Conservation (phyloP, 1,140 invertebrate genomes). For the Drosophila arawakana region DNA sequence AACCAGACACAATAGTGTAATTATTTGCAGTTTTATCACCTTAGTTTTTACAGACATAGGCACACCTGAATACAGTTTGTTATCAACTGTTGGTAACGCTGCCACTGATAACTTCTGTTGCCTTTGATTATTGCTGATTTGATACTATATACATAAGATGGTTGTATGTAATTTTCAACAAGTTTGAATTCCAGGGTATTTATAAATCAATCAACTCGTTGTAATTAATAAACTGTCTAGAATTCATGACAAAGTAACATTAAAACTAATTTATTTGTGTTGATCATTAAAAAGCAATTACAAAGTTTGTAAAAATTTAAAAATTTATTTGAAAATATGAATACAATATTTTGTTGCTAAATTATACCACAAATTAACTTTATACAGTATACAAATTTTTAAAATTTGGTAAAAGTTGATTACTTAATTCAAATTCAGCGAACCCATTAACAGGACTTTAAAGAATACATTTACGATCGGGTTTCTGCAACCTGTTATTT, state of each 20-base stretch:
- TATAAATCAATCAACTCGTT: neutral
- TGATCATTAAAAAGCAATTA: neutral
- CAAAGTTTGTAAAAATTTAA: neutral
- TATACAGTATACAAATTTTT: neutral
- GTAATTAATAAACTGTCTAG: neutral
- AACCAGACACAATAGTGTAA: slow-evolving; percentile 1
- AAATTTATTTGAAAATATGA: neutral
- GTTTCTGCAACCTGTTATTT: too few species aligned
- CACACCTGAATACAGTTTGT: slow-evolving; percentile 9
- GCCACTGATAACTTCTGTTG: neutral
- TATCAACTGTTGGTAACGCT: slow-evolving; percentile 3
- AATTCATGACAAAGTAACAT: neutral
- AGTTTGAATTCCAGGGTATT: neutral
- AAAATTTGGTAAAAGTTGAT: too few species aligned
- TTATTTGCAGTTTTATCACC: slow-evolving; percentile 10
- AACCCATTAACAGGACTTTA: too few species aligned
- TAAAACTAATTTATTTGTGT: neutral
- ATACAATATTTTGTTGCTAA: neutral
- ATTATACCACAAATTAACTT: neutral
- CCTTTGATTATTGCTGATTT: neutral
- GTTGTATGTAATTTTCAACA: neutral
- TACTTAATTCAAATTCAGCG: too few species aligned
- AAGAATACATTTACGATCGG: too few species aligned
- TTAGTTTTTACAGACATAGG: neutral
- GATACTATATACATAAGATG: neutral